These are phyloP conservation scores for Chironomus striatipennis DNA, from an alignment of 1,140 invertebrate genomes.

Conservation along the genomic window DNA sequence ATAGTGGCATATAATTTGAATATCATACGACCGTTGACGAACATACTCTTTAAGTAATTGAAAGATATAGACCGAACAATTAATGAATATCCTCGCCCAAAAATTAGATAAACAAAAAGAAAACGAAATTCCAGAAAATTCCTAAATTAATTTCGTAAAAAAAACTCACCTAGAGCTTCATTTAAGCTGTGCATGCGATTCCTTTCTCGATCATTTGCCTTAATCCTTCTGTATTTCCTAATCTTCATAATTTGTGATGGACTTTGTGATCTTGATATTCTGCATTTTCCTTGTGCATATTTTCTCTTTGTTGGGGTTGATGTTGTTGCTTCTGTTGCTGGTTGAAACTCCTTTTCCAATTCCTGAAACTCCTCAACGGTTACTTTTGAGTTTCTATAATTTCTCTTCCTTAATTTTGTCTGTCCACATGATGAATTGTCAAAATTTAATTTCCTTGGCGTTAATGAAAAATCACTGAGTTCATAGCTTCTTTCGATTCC, in stretches of 20 bases:
- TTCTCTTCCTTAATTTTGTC: constrained; percentile 28
- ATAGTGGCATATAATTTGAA: too few species aligned
- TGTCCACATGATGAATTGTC: constrained; percentile 1
- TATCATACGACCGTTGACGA: too few species aligned
- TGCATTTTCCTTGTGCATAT: constrained; percentile 55
- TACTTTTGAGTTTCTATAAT: constrained; percentile 22
- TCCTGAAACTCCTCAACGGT: background rate
- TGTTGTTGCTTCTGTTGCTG: constrained; percentile 30
- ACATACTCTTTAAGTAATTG: too few species aligned
- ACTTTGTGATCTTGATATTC: constrained; percentile 55
- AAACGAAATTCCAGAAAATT: too few species aligned
- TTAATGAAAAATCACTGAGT: constrained; percentile 31
- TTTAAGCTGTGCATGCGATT: constrained; percentile 96
- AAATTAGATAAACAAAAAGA: too few species aligned
- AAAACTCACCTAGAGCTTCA: constrained; percentile 56
- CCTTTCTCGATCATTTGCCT: constrained; percentile 92
- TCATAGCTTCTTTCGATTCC: constrained; percentile 56
- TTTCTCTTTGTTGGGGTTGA: constrained; percentile 47
- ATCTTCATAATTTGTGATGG: constrained; percentile 64
- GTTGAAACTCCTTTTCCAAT: constrained; percentile 30
- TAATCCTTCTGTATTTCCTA: constrained; percentile 77
- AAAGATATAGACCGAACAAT: too few species aligned
- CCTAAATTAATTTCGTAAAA: too few species aligned
- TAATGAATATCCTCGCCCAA: too few species aligned
- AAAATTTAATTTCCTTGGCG: constrained; percentile 33